A percentile compares a stretch with the other conserved stretches of the same genome.
phyloP scores from a whole-genome alignment of 2,797 vertebrate genomes.

The Microctenopoma stevenorrisi region DNA sequence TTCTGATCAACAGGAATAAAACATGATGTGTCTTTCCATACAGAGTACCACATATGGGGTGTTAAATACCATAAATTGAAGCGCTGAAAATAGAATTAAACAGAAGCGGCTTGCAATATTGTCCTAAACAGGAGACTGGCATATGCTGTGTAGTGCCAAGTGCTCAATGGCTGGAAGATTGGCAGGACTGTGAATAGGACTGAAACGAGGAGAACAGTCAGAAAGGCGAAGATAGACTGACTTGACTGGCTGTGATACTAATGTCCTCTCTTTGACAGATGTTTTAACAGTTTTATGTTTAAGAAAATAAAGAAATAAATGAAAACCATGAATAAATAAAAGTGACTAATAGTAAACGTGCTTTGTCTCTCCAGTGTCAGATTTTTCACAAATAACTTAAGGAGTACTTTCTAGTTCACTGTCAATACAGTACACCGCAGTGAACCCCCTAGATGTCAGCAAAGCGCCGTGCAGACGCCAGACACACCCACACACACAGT shows the following conservation, averaged over 20 bases:
- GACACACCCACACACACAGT: slow-evolving; percentile 61
- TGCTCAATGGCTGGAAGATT: slow-evolving; percentile 56
- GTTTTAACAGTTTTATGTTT: slow-evolving; percentile 83
- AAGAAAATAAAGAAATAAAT: slow-evolving; percentile 73
- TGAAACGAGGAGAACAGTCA: slow-evolving; percentile 42
- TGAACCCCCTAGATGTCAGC: slow-evolving; percentile 60
- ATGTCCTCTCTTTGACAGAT: slow-evolving; percentile 76
- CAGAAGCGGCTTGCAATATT: slow-evolving; percentile 30
- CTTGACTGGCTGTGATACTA: slow-evolving; percentile 74
- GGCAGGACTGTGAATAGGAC: slow-evolving; percentile 60
- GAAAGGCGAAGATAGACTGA: slow-evolving; percentile 57
- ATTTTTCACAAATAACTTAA: slow-evolving; percentile 24
- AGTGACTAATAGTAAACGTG: slow-evolving; percentile 81
- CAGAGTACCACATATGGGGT: slow-evolving; percentile 3
- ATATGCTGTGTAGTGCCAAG: slow-evolving; percentile 56
- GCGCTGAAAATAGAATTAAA: slow-evolving; percentile 42
- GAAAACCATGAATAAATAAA: slow-evolving; percentile 79
- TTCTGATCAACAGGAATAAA: slow-evolving; percentile 32
- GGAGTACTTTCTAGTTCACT: slow-evolving; percentile 18
- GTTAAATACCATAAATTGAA: slow-evolving; percentile 25
- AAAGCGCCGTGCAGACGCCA: slow-evolving; percentile 20
- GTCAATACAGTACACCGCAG: neutral
- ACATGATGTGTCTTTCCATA: slow-evolving; percentile 35
- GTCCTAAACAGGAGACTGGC: slow-evolving; percentile 38
- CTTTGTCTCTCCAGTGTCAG: slow-evolving; percentile 68